Conservation (phyloP, 2,888 invertebrate genomes). For the Drosophila flavopinicola region DNA sequence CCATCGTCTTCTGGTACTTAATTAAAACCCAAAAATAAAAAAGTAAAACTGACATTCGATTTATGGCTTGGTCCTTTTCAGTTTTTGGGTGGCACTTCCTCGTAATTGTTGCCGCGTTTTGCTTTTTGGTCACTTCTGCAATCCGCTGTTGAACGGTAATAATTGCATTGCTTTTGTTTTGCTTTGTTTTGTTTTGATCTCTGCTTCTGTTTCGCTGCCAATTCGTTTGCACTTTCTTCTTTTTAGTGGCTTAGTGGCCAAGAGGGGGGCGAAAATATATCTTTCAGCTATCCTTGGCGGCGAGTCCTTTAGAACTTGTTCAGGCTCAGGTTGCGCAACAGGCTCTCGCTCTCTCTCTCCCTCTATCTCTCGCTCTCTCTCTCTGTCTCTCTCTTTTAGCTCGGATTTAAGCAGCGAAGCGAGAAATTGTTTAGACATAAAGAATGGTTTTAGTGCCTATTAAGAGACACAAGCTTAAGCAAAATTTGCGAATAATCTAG, state of each 20-base stretch:
- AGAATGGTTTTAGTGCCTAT: constrained; percentile 11
- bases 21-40: constrained; percentile 59
- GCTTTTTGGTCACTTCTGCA: constrained; percentile 5
- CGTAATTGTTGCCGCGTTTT: constrained; percentile 62
- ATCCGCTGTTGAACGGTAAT: constrained; percentile 46
- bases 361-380: too few relatives aligned
- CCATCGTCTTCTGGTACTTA: constrained; percentile 52
- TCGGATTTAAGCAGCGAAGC: constrained; percentile 36
- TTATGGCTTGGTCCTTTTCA: constrained; percentile 50
- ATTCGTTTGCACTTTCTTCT: constrained; percentile 49
- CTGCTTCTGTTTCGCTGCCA: constrained; percentile 22
- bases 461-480: neutral
- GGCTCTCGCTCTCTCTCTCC: too few relatives aligned
- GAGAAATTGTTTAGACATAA: constrained; percentile 50
- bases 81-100: constrained; percentile 68
- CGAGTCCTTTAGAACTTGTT: constrained; percentile 36
- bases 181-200: constrained; percentile 11
- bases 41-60: constrained; percentile 77
- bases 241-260: constrained; percentile 24
- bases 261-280: neutral
- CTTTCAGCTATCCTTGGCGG: constrained; percentile 27
- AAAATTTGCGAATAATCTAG: neutral
- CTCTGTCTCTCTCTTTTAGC: too few relatives aligned
- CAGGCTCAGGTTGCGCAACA: constrained; percentile 58
- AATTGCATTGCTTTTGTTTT: constrained; percentile 58